Base-by-base conservation (phyloP, 2,797 vertebrate species). In the Falco rusticolus region DNA sequence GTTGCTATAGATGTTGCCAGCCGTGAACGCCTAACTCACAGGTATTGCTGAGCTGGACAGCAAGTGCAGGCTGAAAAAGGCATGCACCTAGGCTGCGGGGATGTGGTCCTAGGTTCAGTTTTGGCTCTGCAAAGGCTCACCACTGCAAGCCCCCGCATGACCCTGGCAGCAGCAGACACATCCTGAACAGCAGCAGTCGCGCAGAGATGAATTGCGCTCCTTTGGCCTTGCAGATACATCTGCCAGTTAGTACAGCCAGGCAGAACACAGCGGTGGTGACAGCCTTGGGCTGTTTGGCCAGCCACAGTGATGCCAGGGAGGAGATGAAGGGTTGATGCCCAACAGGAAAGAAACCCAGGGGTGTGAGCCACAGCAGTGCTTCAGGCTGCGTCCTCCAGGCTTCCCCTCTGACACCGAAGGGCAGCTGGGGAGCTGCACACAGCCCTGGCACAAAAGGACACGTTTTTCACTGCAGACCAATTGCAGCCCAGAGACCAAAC, bases 181-280 rank as follows among this genome's bases (percentile, higher is more conserved):
- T 47, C 28, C 64, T 63, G 48, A 29, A 6, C 11, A 33, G 63
- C 63, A 75, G 51, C 64, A 39, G 51, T 29, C 45, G 45, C 8
- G 0, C 5, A 0, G 37, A 72, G 74, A 18, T 14, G 31, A 19
- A 4, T 33, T 26, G 59, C 2, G 4, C 11, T 54, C 39, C 60
- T 76, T 28, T 39, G 34, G 50, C 37, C 50, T 64, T 4, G 0
- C 64, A 41, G 37, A 26, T 43, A 41, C 13, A 20, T 17, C 47
- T 65, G 51, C 72, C 59, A 34, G 24, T 37, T 29, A 33, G 48
- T 54, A 29, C 39, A 60, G 33, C 31, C 60, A 34, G 39, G 25
- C 10, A 4, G 39, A 84, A 16, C 16, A 6, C 0, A 0, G 70
- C 51, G 34, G 14, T 26, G 39, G 24, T 6, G 9, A 78, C 51